Conservation (phyloP, 1,140 invertebrate genomes). For the Lordiphosa collinella region DNA sequence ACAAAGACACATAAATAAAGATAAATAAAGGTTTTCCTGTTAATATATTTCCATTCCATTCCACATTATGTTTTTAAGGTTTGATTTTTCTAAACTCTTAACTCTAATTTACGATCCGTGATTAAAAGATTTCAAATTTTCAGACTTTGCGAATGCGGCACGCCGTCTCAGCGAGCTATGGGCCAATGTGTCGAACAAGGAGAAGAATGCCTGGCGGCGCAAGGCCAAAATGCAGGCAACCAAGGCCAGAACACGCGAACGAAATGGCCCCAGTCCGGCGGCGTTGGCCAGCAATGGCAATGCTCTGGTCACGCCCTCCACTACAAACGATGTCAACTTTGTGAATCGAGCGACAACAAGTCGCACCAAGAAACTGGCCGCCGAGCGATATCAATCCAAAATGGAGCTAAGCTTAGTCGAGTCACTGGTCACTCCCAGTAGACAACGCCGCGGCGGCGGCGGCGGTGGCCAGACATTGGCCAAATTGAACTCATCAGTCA, state of each 20-base stretch:
- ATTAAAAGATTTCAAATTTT: neutral
- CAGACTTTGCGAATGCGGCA: conserved; percentile 89
- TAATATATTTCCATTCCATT: too few relatives aligned
- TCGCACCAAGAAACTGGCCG: conserved; percentile 70
- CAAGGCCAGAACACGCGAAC: conserved; percentile 61
- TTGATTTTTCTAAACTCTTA: too few relatives aligned
- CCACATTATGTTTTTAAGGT: too few relatives aligned
- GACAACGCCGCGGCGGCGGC: too few relatives aligned
- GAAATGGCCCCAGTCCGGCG: neutral
- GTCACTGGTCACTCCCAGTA: too few relatives aligned
- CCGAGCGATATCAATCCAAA: conserved; percentile 37
- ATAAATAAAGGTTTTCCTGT: too few relatives aligned
- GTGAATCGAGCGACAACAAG: conserved; percentile 67
- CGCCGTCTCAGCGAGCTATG: conserved; percentile 91
- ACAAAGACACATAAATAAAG: too few relatives aligned
- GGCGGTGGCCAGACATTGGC: neutral
- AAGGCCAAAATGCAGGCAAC: conserved; percentile 81
- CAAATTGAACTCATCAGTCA: neutral
- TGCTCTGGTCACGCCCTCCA: neutral
- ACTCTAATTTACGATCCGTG: too few relatives aligned
- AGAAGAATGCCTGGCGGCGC: conserved; percentile 81
- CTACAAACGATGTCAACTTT: conserved; percentile 34
- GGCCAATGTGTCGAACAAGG: conserved; percentile 84
- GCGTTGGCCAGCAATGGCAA: conserved; percentile 34
- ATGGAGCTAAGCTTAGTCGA: conserved; percentile 8